These are phyloP conservation scores for Smutsia gigantea DNA, from an alignment of 2,797 vertebrate species.

Conservation along the genomic window DNA sequence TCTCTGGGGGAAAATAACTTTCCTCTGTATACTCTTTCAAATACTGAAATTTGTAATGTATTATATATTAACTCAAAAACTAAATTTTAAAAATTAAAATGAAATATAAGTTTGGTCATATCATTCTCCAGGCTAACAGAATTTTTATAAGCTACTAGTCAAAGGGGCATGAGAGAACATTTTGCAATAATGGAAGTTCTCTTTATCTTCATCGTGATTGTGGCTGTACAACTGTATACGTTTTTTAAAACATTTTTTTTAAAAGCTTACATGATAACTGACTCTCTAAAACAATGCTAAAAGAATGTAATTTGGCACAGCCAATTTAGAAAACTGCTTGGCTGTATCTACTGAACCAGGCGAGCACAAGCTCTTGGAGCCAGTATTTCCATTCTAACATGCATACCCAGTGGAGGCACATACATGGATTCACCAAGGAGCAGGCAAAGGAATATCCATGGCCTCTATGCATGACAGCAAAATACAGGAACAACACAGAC, in stretches of 20 bases:
- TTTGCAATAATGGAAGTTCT: background rate
- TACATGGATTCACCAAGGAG: background rate
- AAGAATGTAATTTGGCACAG: background rate
- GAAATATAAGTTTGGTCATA: background rate
- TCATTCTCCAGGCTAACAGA: background rate
- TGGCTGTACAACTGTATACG: background rate
- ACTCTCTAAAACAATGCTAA: background rate
- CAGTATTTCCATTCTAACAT: background rate
- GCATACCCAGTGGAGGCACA: background rate
- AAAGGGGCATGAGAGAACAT: background rate
- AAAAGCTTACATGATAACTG: background rate
- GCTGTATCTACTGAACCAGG: too few species aligned
- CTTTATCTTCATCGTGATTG: background rate
- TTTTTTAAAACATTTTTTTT: background rate
- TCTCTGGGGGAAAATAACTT: background rate
- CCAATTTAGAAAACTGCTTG: background rate
- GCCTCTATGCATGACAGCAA: background rate
- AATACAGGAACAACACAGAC: background rate
- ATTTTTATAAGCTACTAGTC: background rate
- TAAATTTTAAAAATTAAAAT: background rate
- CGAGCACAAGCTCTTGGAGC: too few species aligned
- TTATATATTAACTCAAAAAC: background rate
- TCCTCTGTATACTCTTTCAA: background rate
- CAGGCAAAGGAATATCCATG: background rate
- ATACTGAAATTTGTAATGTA: background rate